Evolutionary conservation across 23 tunicate genomes (phyloP), one percentile per base, ranked within the genome.

Genomic region (Clavelina lepadiformis): DNA sequence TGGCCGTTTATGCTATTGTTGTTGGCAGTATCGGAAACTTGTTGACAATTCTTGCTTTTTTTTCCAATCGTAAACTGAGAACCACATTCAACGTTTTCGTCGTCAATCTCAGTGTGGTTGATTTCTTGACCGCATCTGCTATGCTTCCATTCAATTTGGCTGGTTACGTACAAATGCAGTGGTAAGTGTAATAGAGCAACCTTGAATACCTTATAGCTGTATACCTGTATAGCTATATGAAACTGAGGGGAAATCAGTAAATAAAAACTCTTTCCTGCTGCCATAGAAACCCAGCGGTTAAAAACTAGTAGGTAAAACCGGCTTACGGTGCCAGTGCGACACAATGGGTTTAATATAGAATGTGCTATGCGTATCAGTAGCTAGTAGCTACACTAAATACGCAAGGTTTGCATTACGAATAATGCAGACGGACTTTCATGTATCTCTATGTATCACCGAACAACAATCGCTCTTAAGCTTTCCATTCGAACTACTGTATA

Each of bases 101-200:
- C 53, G 78, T 91, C 32, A 91, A 91, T 46, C 44, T 91, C 3
- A 79, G 94, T 22, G 37, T 91, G n/a, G 73, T 91, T 11, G 98
- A 91, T 52, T 79, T 88, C 28, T 36, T 72, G 13, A 88, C 96
- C 2, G 83, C 98, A n/a, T 24, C 61, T 33, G 62, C 78, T 1
- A 93, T 93, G 98, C 62, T 93, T 41, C 98, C 98, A 5, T 79
- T 93, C 30, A 87, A 85, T 52, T 60, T 93, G 35, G 94, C 93
- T 0, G 98, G 98, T 54, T 93, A 93, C 45, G 71, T 81, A 15
- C 89, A 85, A 75, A 74, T 75, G 75, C 51, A 53, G 35, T 93
- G 98, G 98, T 87, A 71, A 72, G 82, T 71, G 4, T 15, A 45
- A 66, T 28, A 28, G n/a, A 11, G 15, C 11, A 15, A 41, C 15